Conservation (phyloP, 2,797 vertebrate genomes). For the Melanotaenia parkinsoni region DNA sequence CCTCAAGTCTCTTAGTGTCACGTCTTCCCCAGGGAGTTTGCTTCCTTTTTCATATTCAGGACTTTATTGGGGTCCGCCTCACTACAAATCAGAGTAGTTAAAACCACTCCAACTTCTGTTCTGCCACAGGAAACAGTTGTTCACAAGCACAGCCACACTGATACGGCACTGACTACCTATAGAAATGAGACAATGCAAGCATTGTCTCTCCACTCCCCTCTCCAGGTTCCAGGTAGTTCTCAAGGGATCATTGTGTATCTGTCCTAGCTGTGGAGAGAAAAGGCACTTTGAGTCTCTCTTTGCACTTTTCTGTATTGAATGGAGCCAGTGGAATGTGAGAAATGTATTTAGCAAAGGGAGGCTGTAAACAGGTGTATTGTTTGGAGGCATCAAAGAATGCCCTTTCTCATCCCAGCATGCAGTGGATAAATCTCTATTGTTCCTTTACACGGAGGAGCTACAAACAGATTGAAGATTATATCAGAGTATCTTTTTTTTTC, state of each 20-base stretch:
- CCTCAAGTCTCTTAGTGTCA: slow-evolving; percentile 61
- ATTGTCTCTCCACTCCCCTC: slow-evolving; percentile 56
- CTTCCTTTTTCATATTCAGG: slow-evolving; percentile 44
- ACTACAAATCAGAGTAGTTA: slow-evolving; percentile 52
- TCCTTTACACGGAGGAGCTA: slow-evolving; percentile 49
- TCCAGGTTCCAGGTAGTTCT: slow-evolving; percentile 76
- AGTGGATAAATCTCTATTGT: slow-evolving; percentile 72
- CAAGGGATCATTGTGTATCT: slow-evolving; percentile 77
- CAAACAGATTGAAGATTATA: slow-evolving; percentile 56
- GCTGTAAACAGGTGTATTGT: slow-evolving; percentile 83
- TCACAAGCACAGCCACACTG: slow-evolving; percentile 71
- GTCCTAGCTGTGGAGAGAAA: slow-evolving; percentile 63
- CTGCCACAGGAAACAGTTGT: slow-evolving; percentile 70
- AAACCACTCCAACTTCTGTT: slow-evolving; percentile 54
- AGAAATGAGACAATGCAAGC: slow-evolving; percentile 74
- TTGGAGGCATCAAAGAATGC: slow-evolving; percentile 69
- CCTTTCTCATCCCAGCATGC: slow-evolving; percentile 46
- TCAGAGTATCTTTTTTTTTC: slow-evolving; percentile 33
- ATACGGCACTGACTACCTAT: slow-evolving; percentile 70
- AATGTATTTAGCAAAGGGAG: slow-evolving; percentile 81
- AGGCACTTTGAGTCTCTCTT: slow-evolving; percentile 66
- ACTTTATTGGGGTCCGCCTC: slow-evolving; percentile 44
- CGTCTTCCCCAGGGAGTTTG: slow-evolving; percentile 61
- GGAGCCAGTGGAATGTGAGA: slow-evolving; percentile 80
- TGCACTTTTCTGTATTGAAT: slow-evolving; percentile 82